Base-by-base conservation (phyloP, 2,888 invertebrate species). In the Apoderus coryli region DNA sequence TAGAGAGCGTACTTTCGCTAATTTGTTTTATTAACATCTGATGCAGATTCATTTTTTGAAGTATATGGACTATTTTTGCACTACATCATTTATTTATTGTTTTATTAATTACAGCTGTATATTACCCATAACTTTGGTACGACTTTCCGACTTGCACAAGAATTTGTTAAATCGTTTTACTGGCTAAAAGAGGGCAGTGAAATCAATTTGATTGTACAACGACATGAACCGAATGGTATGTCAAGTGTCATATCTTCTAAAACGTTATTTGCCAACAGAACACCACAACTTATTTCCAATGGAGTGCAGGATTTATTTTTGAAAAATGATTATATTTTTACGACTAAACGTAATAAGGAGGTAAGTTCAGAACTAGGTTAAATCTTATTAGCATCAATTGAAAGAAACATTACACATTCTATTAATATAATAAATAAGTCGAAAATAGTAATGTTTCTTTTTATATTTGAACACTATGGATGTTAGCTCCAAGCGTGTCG, bases 281-380 rank as follows among this genome's bases (percentile, higher is more conserved):
- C 43, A n/a, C 41, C 45, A 11, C 43, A 46, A 16, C 43, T 52
- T 31, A 48, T 50, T 23, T 48, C 51, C 3, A 64, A 66, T 10
- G 68, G 76, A 41, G 78, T 84, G 2, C 72, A 77, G 47, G 84
- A 88, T 51, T 84, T 89, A 55, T 77, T 79, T 50, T 69, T 85
- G 16, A 76, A 75, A 49, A 81, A 76, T 10, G 80, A 84, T 45
- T 89, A 77, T 54, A 74, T 86, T 70, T 88, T 90, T 57, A 84
- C 77, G 1, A 79, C 81, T 0, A 75, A 72, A 49, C 72, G 71
- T 50, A 39, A 36, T 25, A 63, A 61, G 42, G 64, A 66, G 61
- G 76, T 76, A 50, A 63, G 66, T 56, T 13, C 19, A n/a, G n/a
- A 19, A 19, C n/a, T 19, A 19, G 6, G 19, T 19, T n/a, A n/a